Evolutionary conservation across 2,888 invertebrate species (phyloP), one percentile per base, ranked within the genome.

Genomic region (Mythimna ferrago): DNA sequence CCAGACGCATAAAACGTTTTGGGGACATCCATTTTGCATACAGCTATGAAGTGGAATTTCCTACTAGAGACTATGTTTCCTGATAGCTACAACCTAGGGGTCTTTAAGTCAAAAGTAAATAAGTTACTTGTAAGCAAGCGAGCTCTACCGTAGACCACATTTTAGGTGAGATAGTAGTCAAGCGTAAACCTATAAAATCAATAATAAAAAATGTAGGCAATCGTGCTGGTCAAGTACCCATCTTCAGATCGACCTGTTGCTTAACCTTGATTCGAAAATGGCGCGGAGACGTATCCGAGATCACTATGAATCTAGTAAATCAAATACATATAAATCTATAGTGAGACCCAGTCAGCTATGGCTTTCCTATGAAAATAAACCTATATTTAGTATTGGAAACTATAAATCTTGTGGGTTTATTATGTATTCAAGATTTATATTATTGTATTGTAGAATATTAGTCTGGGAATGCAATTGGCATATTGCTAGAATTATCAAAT

Each of bases 401-500:
- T 58, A 41, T 44, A 69, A 73, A 79, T 71, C 21, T 51, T 2
- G 16, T 3, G 21, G n/a, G 71, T 65, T 57, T 78, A 61, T 57
- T 78, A 56, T 44, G 44, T 66, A 6, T 51, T 38, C 0, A 2
- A 53, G 11, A 66, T 54, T 57, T 78, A 66, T 62, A 38, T 54
- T 48, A 58, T 57, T 72, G 11, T n/a, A 54, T 66, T 66, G 53
- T 32, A 57, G 57, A 66, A 32, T 57, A 38, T 38, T 51, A 9
- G 78, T 66, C 66, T 63, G 56, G 38, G 53, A 62, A 78, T 71
- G 41, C 19, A 78, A 73, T 73, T 78, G 78, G 73, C 76, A 66
- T 62, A 54, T 72, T 66, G 4, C 26, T 58, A 53, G 53, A 62
- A 66, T 66, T 2, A 44, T 10, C 11, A 14, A 57, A 26, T 57